Percentiles rank a stretch among this genome's conserved stretches.
Conservation (phyloP, 2,113 vertebrate species). For the Periophthalmodon schlosseri region DNA sequence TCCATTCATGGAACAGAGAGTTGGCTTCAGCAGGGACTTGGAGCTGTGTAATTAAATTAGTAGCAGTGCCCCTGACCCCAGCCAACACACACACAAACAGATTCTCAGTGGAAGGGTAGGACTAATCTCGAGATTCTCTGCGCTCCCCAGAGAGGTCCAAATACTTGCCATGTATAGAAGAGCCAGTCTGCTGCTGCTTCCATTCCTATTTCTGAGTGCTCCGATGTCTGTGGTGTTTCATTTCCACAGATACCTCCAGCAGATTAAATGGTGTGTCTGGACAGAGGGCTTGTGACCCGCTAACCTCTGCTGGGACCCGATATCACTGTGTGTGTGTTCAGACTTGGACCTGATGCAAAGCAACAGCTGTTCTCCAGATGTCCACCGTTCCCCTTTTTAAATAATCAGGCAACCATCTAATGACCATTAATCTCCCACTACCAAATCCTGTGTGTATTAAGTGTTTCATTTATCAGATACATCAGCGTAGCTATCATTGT, state of each 20-base stretch:
- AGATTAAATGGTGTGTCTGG: conserved; percentile 60
- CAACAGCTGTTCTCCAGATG: conserved; percentile 76
- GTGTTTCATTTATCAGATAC: not conserved
- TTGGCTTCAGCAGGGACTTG: conserved; percentile 11
- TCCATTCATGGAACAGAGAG: conserved; percentile 58
- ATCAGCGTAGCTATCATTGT: not conserved
- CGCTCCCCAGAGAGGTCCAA: conserved; percentile 54
- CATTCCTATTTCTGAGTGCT: conserved; percentile 28
- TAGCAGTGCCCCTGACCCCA: conserved; percentile 8
- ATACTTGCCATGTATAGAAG: conserved; percentile 71
- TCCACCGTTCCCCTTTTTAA: conserved; percentile 23
- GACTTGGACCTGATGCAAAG: conserved; percentile 33
- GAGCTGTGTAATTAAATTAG: conserved; percentile 65
- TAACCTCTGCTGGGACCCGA: conserved; percentile 39
- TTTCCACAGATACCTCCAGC: conserved; percentile 54
- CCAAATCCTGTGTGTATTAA: not conserved
- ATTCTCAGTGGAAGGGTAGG: conserved; percentile 33
- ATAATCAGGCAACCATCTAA: conserved; percentile 18
- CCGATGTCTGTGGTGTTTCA: conserved; percentile 54
- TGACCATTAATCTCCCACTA: not conserved
- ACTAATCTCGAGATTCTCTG: conserved; percentile 64
- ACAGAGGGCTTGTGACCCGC: conserved; percentile 54
- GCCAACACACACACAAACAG: not conserved
- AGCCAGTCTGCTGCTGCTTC: conserved; percentile 32
- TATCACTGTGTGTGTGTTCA: conserved; percentile 28